Base-by-base conservation (phyloP, 2,888 invertebrate genomes). In the Meteorus colon region DNA sequence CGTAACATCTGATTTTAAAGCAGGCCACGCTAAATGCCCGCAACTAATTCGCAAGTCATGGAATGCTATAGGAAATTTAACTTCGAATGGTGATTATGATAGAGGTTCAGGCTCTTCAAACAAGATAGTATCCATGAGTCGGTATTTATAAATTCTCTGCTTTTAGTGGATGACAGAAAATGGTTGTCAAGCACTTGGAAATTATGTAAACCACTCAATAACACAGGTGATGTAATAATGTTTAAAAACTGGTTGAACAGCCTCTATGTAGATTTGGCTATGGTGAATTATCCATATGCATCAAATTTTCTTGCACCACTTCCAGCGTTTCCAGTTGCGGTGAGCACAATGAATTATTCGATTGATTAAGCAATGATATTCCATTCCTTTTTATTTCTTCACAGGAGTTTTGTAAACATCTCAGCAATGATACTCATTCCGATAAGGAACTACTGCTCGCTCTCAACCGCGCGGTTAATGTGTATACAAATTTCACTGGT, bases 261-360 rank as follows among this genome's bases (percentile, higher is more conserved):
- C 78, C 92, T 95, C 81, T 96, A 95, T 87, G 92, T 92, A 10
- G 94, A 95, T 83, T 89, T 98, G 79, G 98, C 97, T 0, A 98
- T 98, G 98, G 95, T 95, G 19, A 96, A 99, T 90, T 99, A 99
- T 89, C 98, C 99, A 0, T 99, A 98, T 88, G 90, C 94, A 0
- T 93, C 95, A 0, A 93, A 93, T 84, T 99, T 99, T 89, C 90
- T 99, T 69, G 92, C 93, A 67, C 94, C 94, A 0, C 87, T 99
- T 31, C 98, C 98, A 0, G 96, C 94, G 0, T 92, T 96, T 90
- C 98, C 98, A 0, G 94, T 98, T 73, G 90, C 90, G 84, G 93
- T 92, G 81, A 84, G 81, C 77, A 69, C 51, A 55, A 14, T 67
- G 76, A 55, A 29, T 27, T 31, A 41, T 16, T 37, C 45, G 14